These are phyloP conservation scores for Chlorodrepanis virens DNA, from an alignment of 2,113 vertebrate species.

Conservation along the genomic window DNA sequence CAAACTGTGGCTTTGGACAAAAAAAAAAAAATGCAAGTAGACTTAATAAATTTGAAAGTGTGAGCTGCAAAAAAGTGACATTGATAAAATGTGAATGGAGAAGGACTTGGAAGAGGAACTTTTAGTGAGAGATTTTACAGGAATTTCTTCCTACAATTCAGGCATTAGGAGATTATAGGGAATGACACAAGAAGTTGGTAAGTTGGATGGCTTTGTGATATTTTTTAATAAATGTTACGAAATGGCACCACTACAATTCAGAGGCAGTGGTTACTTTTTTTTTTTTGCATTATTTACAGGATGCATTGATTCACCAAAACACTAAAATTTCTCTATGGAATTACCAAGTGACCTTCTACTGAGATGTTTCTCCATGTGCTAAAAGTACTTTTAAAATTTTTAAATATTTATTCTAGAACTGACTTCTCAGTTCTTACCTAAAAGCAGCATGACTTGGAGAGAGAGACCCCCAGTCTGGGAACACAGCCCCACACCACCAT, in stretches of 20 bases:
- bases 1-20: not conserved
- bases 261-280: not conserved
- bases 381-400: not conserved
- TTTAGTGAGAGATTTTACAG: not conserved
- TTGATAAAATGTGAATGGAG: not conserved
- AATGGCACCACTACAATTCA: not conserved
- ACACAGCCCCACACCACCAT: not conserved
- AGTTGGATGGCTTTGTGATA: not conserved
- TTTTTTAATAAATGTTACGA: not conserved
- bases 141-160: not conserved
- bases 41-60: not conserved
- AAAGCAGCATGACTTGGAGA: not conserved
- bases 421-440: not conserved
- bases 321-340: not conserved
- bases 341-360: not conserved
- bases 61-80: not conserved
- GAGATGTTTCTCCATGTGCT: not conserved
- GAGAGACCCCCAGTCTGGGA: not conserved
- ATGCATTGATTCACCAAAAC: not conserved
- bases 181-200: fast-evolving
- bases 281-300: not conserved
- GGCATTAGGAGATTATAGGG: not conserved
- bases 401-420: not conserved
- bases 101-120: not conserved
- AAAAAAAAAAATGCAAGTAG: fast-evolving